Base-by-base conservation (phyloP, 1,140 invertebrate species). In the Bombus pyrosoma region DNA sequence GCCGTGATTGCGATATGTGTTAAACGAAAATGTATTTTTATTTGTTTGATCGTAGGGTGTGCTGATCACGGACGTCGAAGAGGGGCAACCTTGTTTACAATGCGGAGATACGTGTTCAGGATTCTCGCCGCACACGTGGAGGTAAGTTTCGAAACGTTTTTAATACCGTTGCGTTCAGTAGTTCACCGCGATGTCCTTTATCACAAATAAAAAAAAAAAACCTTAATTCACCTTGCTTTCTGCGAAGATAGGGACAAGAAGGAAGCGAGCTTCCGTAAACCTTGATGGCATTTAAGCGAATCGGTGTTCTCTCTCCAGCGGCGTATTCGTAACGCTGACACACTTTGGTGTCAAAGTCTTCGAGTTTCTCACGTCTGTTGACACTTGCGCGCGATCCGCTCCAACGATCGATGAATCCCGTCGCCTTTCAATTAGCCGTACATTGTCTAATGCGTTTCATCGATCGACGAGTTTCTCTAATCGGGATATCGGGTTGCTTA, bases 51-150 rank as follows among this genome's bases (percentile, higher is more conserved):
- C 95, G 47, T 96, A 98, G 98, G 97, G 97, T 82, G 97, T 98
- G 53, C 94, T 97, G 86, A 97, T 98, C 86, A 97, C 97, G 79
- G 98, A 98, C 93, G 96, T 98, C 39, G 98, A 98, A 87, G 97
- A 98, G 91, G 98, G 98, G 22, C 97, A 98, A 86, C 97, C 97
- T 34, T 98, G 98, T 92, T 96, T 97, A 87, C 96, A 96, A 87
- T 98, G 98, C 93, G 96, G 96, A 76, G 97, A 98, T 90, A 96
- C 96, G 78, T 98, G 98, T 93, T 95, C 97, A 2, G 98, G 98
- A 82, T 98, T 98, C 94, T 96, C 96, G 64, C 96, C 97, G 39
- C 98, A 98, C 93, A 95, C 96, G 87, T 98, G 98, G 98, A 97
- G 98, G 98, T 98, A 93, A 97, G 96, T 1, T 0, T 78, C 39